These are phyloP conservation scores for Phoebastria nigripes DNA, from an alignment of 2,797 vertebrate species.

Conservation along the genomic window DNA sequence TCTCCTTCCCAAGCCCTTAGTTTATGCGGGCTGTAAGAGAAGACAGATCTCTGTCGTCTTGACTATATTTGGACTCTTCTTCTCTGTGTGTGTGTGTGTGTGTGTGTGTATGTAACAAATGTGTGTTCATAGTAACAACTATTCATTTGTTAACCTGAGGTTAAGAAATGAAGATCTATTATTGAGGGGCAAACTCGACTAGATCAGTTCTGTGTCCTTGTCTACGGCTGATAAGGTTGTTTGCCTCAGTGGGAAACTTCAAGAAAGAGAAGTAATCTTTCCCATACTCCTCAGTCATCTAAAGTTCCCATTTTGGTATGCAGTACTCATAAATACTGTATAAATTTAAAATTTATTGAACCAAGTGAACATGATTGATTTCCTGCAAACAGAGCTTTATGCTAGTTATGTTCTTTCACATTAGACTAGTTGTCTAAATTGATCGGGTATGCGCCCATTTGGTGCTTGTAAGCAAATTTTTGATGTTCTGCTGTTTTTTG, in stretches of 20 bases:
- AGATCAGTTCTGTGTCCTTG: neutral
- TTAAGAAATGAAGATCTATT: neutral
- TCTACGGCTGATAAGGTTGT: neutral
- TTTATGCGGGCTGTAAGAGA: neutral
- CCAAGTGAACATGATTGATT: neutral
- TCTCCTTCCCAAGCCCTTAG: neutral
- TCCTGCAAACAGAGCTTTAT: neutral
- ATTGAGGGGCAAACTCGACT: fast-evolving
- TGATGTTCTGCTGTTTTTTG: neutral
- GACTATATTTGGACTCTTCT: neutral
- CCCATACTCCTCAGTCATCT: neutral
- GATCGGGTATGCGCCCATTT: neutral
- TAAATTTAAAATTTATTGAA: neutral
- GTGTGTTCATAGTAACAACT: neutral
- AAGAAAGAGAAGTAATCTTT: neutral
- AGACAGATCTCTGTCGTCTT: neutral
- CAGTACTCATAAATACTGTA: neutral
- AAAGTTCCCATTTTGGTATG: neutral
- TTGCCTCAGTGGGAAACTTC: neutral
- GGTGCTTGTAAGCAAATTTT: neutral
- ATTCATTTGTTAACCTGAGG: neutral
- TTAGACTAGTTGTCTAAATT: neutral
- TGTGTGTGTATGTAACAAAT: neutral
- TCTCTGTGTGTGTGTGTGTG: neutral
- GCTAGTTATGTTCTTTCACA: neutral